These are phyloP conservation scores for Stenichneumon culpator DNA, from an alignment of 2,888 invertebrate genomes.

Conservation along the genomic window DNA sequence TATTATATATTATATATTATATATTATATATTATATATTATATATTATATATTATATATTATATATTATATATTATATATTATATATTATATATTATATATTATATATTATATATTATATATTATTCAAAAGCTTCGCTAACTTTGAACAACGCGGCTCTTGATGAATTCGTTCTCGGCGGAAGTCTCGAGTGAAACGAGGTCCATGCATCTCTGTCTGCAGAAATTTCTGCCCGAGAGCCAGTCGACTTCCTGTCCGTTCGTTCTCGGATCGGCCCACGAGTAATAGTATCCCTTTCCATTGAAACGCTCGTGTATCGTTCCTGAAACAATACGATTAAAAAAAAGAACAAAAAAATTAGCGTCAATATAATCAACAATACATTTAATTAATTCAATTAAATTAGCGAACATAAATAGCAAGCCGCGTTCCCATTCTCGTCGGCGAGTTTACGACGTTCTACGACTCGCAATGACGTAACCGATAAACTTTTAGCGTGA, in stretches of 20 bases:
- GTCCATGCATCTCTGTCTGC: conserved; percentile 96
- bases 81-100: neutral
- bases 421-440: neutral
- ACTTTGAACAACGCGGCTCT: conserved; percentile 92
- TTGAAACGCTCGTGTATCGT: conserved; percentile 84
- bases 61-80: conserved; percentile 12
- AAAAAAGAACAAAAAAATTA: neutral
- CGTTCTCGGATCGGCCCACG: conserved; percentile 93
- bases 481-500: conserved; percentile 20
- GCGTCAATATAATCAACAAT: neutral
- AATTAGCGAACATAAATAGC: neutral
- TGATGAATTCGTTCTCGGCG: conserved; percentile 95
- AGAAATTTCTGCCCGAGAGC: conserved; percentile 94
- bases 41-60: neutral
- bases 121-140: conserved; percentile 76
- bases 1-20: neutral
- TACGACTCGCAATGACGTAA: conserved; percentile 21
- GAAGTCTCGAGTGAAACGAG: conserved; percentile 94
- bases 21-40: neutral
- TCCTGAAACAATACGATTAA: conserved; percentile 77
- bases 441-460: neutral
- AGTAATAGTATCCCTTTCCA: conserved; percentile 94
- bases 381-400: neutral
- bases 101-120: neutral
- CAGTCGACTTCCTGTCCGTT: conserved; percentile 93